phyloP scores from a whole-genome alignment of 2,113 vertebrate species.

The Malurus alboscapulatus region DNA sequence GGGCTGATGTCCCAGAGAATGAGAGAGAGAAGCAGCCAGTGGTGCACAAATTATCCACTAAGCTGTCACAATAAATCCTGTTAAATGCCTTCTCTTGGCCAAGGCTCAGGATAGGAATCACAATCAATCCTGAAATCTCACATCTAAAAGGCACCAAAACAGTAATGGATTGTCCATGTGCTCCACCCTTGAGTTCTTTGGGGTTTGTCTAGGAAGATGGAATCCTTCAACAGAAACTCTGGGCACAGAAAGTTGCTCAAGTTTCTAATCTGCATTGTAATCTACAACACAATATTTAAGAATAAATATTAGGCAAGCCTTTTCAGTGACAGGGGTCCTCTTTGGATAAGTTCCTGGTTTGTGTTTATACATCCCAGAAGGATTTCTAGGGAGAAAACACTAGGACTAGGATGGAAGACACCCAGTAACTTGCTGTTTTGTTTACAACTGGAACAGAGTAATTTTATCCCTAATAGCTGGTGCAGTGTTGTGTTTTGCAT shows the following conservation, averaged over 20 bases:
- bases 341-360: not conserved
- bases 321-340: not conserved
- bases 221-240: not conserved
- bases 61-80: not conserved
- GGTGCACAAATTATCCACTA: not conserved
- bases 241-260: not conserved
- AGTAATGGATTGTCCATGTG: not conserved
- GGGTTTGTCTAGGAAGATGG: not conserved
- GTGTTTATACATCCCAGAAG: not conserved
- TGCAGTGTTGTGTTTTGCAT: not conserved
- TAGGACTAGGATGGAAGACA: not conserved
- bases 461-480: not conserved
- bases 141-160: not conserved
- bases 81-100: not conserved
- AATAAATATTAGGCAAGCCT: not conserved
- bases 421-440: not conserved
- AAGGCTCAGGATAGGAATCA: not conserved
- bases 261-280: not conserved
- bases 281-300: not conserved
- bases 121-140: not conserved
- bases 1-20: not conserved
- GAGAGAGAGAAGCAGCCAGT: not conserved
- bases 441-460: not conserved
- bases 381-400: not conserved
- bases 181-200: not conserved